A percentile compares a stretch with the other conserved stretches of the same genome.
phyloP scores from a whole-genome alignment of 2,797 vertebrate genomes.

The Enteromius fasciolatus region DNA sequence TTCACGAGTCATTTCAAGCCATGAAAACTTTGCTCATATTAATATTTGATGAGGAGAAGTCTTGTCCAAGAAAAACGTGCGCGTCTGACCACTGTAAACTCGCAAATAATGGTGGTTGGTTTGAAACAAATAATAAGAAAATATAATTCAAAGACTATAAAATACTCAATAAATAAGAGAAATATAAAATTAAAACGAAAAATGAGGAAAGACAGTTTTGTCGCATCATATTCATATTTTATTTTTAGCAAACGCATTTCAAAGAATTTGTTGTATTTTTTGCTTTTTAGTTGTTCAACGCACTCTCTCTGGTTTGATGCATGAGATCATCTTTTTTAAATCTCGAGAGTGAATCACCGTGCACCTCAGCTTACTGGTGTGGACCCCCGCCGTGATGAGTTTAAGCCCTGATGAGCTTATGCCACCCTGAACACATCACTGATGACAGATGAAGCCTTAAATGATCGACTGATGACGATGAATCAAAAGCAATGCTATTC shows the following conservation, averaged over 20 bases:
- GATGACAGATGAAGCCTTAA: background rate
- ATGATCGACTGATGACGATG: background rate
- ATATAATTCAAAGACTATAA: background rate
- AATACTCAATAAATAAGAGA: background rate
- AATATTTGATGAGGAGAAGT: background rate
- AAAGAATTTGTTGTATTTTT: too few species aligned
- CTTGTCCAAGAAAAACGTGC: background rate
- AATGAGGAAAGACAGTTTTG: background rate
- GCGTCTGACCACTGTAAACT: too few species aligned
- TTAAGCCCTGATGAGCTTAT: constrained; percentile 56
- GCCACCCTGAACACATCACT: constrained; percentile 45
- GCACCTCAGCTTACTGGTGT: constrained; percentile 33
- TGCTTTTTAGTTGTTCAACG: background rate
- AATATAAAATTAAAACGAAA: background rate
- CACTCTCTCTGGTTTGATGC: background rate
- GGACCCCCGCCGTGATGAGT: constrained; percentile 51
- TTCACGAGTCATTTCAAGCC: constrained; percentile 40
- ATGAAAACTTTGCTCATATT: background rate
- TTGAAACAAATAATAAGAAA: background rate
- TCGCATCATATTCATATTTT: background rate
- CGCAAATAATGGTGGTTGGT: background rate
- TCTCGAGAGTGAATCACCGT: constrained; percentile 37
- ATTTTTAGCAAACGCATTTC: background rate
- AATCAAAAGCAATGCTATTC: background rate
- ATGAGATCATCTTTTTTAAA: constrained; percentile 3